Evolutionary conservation across 2,797 vertebrate genomes (phyloP).

Genomic region (Darevskia mixta): DNA sequence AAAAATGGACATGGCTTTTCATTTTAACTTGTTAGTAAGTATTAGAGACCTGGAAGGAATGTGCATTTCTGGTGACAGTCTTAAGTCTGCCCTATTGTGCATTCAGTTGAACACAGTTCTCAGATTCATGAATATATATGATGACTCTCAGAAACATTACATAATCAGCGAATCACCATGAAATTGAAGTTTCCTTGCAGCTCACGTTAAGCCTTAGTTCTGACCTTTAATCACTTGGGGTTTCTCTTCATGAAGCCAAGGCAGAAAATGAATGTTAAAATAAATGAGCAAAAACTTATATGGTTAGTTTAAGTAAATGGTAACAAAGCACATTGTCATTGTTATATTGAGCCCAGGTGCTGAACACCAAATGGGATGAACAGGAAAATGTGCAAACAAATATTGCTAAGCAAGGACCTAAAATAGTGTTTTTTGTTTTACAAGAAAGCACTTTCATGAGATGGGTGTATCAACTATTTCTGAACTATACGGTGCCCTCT

Average conservation of each 20-base stretch:
- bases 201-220: not conserved
- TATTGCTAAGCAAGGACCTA: not conserved
- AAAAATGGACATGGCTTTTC: constrained; percentile 6
- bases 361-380: not conserved
- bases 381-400: not conserved
- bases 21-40: not conserved
- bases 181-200: not conserved
- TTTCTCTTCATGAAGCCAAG: not conserved
- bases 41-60: not conserved
- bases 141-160: not conserved
- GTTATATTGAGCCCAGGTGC: not conserved
- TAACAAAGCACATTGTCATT: not conserved
- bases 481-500: not conserved
- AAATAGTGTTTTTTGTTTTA: not conserved
- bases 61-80: not conserved
- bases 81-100: not conserved
- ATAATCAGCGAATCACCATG: not conserved
- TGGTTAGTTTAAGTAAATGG: not conserved
- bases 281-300: not conserved
- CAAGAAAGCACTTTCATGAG: not conserved
- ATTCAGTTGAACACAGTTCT: not conserved
- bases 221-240: not conserved
- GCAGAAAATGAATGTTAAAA: not conserved
- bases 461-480: not conserved
- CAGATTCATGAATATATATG: no score